A percentile compares a stretch with the other conserved stretches of the same genome.
Conservation (phyloP, 2,888 invertebrate genomes). For the Hirtodrosophila duncani region DNA sequence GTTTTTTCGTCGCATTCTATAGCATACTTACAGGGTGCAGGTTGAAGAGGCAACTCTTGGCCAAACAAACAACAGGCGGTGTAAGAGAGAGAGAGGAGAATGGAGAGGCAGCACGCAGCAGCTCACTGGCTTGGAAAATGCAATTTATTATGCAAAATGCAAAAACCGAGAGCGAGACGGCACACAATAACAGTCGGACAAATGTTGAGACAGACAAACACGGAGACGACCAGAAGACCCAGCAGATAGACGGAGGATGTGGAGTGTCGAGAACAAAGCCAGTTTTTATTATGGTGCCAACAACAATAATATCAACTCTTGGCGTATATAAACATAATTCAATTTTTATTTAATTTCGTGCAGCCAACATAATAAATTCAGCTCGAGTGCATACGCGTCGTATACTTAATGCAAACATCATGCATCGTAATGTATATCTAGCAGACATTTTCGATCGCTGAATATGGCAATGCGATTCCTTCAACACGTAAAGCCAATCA, state of each 20-base stretch:
- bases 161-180: constrained; percentile 60
- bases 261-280: constrained; percentile 45
- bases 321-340: constrained; percentile 71
- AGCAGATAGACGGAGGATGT: constrained; percentile 1
- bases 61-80: constrained; percentile 25
- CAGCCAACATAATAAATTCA: constrained; percentile 71
- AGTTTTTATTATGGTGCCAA: constrained; percentile 65
- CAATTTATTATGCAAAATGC: constrained; percentile 74
- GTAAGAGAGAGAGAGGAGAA: background rate
- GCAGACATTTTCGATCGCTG: too few species aligned
- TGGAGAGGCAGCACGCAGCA: constrained; percentile 4
- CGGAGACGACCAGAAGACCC: constrained; percentile 10
- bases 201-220: constrained; percentile 3
- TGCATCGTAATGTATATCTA: too few species aligned
- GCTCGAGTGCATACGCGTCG: constrained; percentile 47
- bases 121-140: constrained; percentile 70
- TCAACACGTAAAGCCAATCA: too few species aligned
- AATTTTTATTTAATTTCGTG: constrained; percentile 72
- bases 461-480: too few species aligned
- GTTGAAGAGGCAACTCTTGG: constrained; percentile 24
- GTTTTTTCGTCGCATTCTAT: constrained; percentile 23
- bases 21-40: constrained; percentile 9
- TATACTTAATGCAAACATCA: background rate
- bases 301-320: constrained; percentile 67
- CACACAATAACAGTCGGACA: constrained; percentile 20